These are phyloP conservation scores for Sebastes jordani DNA, from an alignment of 2,797 vertebrate species.

Conservation along the genomic window DNA sequence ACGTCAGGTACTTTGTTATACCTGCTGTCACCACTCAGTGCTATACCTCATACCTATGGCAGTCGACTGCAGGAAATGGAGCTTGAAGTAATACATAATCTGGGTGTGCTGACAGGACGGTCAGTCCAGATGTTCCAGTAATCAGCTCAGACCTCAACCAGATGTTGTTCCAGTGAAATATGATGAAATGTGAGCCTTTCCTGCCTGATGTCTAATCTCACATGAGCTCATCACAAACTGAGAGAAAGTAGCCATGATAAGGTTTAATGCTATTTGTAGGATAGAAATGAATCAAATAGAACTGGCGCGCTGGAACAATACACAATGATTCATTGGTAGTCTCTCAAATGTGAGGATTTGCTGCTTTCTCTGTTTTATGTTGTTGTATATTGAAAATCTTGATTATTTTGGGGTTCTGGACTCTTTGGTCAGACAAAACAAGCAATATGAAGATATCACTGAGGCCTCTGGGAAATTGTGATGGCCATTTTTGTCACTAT, in stretches of 20 bases:
- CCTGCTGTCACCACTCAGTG: neutral
- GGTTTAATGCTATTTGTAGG: neutral
- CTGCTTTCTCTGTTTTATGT: neutral
- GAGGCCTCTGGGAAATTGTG: neutral
- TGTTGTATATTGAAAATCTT: neutral
- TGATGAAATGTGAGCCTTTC: constrained; percentile 63
- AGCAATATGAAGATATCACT: neutral
- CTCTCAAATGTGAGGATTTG: neutral
- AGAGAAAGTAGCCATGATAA: neutral
- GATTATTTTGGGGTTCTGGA: neutral
- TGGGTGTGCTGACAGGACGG: constrained; percentile 35
- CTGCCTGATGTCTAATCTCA: constrained; percentile 46
- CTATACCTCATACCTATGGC: neutral
- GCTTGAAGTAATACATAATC: constrained; percentile 48
- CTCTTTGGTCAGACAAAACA: neutral
- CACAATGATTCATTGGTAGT: neutral
- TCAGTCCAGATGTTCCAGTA: constrained; percentile 71
- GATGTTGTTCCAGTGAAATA: constrained; percentile 66
- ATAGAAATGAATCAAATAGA: neutral
- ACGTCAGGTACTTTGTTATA: neutral
- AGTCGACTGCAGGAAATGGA: constrained; percentile 30
- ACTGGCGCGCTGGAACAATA: neutral
- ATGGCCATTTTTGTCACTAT: neutral
- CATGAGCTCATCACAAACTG: constrained; percentile 38
- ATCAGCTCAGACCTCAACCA: constrained; percentile 73